Conservation (phyloP, 2,888 invertebrate genomes). For the Erebia aethiops region DNA sequence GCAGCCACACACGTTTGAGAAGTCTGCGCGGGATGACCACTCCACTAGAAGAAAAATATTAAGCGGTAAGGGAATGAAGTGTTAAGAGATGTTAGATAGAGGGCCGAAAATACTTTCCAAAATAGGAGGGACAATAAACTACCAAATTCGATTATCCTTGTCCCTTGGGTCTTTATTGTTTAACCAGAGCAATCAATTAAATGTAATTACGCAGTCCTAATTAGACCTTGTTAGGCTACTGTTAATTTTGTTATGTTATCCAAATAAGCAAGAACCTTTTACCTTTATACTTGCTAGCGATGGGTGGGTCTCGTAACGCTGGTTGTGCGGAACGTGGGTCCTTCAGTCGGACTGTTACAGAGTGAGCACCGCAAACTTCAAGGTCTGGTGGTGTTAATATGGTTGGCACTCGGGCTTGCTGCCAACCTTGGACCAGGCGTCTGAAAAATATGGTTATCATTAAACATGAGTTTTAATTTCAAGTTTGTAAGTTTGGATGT, state of each 20-base stretch:
- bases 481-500: too few relatives aligned
- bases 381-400: slow-evolving; percentile 91
- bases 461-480: not conserved
- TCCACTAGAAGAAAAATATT: slow-evolving; percentile 86
- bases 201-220: not conserved
- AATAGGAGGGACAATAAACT: not conserved
- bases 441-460: slow-evolving; percentile 48
- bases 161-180: not conserved
- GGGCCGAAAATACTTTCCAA: not conserved
- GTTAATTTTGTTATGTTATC: not conserved
- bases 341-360: slow-evolving; percentile 85
- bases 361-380: slow-evolving; percentile 88
- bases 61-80: too few relatives aligned
- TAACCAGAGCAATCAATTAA: slow-evolving; percentile 3
- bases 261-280: slow-evolving; percentile 39
- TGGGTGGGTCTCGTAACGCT: slow-evolving; percentile 89
- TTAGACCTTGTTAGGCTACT: not conserved
- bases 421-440: slow-evolving; percentile 89
- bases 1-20: slow-evolving; percentile 91
- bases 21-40: slow-evolving; percentile 95
- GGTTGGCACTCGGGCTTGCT: slow-evolving; percentile 92
- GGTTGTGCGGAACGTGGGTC: slow-evolving; percentile 86
- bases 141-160: not conserved
- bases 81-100: not conserved
- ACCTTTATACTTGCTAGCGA: slow-evolving; percentile 97